Evolutionary conservation across 2,113 vertebrate species (phyloP).

Genomic region (Callaeas wilsoni): DNA sequence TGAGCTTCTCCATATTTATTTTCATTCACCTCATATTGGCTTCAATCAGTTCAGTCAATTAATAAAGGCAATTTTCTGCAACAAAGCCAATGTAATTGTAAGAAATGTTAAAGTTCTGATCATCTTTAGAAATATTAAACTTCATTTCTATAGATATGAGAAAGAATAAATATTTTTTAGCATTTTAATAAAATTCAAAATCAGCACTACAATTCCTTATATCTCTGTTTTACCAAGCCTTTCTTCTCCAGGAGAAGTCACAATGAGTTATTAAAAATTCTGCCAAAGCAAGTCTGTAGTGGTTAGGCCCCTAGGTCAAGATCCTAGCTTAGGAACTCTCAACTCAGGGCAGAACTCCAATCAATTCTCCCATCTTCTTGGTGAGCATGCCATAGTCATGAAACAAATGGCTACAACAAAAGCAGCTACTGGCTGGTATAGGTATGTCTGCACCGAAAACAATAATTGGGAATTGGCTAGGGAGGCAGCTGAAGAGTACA

Average conservation of each 20-base stretch:
- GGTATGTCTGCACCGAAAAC: fast-evolving
- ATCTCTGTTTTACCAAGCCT: background rate
- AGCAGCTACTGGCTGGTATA: background rate
- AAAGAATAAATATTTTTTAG: background rate
- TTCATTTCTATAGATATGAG: background rate
- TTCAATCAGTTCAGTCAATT: background rate
- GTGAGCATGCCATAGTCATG: background rate
- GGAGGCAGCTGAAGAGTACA: background rate
- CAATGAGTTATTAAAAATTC: background rate
- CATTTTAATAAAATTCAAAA: background rate
- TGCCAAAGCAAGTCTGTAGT: background rate
- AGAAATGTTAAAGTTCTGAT: background rate
- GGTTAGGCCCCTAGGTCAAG: background rate
- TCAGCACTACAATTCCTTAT: background rate
- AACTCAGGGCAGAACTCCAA: background rate
- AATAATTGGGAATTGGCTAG: background rate
- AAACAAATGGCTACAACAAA: background rate
- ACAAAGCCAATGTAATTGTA: background rate
- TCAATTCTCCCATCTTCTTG: background rate
- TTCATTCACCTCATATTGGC: background rate
- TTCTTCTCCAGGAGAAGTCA: background rate
- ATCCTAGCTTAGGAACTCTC: background rate
- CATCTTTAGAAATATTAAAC: background rate
- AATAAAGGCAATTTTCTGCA: background rate
- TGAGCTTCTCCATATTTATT: background rate